Percentiles rank a stretch among this genome's conserved stretches.
Conservation (phyloP, 2,888 invertebrate species). For the Apamea monoglypha region DNA sequence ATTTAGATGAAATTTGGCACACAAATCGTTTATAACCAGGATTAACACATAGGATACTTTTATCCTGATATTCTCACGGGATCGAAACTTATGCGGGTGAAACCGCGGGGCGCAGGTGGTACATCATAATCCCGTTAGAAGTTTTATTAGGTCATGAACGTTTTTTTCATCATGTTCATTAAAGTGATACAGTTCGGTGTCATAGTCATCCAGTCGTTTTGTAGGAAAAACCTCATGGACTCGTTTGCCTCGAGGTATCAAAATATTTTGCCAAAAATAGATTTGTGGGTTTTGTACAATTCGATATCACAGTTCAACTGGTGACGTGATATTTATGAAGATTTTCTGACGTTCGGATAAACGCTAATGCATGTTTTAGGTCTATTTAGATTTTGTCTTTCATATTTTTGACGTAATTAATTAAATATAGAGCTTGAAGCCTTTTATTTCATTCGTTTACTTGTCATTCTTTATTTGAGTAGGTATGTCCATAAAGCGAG, state of each 20-base stretch:
- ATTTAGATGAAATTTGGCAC: no score
- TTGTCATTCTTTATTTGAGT: background rate
- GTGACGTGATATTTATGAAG: conserved; percentile 34
- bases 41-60: no score
- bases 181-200: conserved; percentile 48
- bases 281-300: conserved; percentile 56
- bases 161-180: background rate
- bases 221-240: conserved; percentile 56
- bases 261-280: conserved; percentile 71
- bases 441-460: background rate
- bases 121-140: no score
- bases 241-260: conserved; percentile 70
- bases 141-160: no score
- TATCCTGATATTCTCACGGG: no score
- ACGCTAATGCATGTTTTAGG: conserved; percentile 10
- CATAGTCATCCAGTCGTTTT: conserved; percentile 43
- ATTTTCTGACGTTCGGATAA: conserved; percentile 10
- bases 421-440: background rate
- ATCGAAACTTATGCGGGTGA: no score
- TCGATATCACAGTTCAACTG: conserved; percentile 17
- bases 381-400: conserved; percentile 4
- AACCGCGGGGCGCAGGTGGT: no score
- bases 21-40: no score
- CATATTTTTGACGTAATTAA: background rate
- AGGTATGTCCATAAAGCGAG: background rate